Evolutionary conservation across 1,140 invertebrate genomes (phyloP).

Genomic region (Mamestra configurata): DNA sequence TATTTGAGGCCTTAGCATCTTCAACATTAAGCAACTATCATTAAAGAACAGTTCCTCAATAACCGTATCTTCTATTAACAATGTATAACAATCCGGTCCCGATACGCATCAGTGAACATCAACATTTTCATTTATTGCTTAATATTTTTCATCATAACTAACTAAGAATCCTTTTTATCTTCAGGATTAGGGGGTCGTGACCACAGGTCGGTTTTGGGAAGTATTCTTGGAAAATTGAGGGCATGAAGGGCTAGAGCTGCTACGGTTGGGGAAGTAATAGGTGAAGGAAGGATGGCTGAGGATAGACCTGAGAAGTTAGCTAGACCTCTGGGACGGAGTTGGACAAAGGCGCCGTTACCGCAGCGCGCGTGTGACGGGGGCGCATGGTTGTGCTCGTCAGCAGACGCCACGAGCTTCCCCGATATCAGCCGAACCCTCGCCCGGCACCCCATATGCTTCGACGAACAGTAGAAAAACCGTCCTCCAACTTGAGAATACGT

Average conservation of each 20-base stretch:
- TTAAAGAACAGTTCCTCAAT: slow-evolving; percentile 1
- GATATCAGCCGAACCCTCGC: slow-evolving; percentile 76
- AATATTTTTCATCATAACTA: slow-evolving; percentile 17
- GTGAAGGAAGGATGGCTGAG: slow-evolving; percentile 69
- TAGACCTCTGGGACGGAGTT: slow-evolving; percentile 71
- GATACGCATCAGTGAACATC: not conserved
- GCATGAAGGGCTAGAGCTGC: slow-evolving; percentile 76
- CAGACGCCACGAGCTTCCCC: slow-evolving; percentile 77
- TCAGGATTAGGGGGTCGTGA: slow-evolving; percentile 67
- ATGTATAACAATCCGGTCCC: slow-evolving; percentile 28
- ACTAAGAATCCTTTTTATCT: slow-evolving; percentile 70
- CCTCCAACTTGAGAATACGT: slow-evolving; percentile 85
- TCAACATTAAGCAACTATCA: not conserved
- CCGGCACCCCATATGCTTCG: slow-evolving; percentile 83
- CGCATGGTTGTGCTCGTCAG: slow-evolving; percentile 79
- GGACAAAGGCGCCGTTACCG: slow-evolving; percentile 83
- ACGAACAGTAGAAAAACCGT: slow-evolving; percentile 84
- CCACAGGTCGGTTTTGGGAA: slow-evolving; percentile 82
- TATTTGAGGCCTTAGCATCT: not conserved
- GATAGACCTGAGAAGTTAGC: slow-evolving; percentile 50
- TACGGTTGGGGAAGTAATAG: slow-evolving; percentile 67
- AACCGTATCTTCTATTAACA: not conserved
- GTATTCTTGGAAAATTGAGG: slow-evolving; percentile 77
- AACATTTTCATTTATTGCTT: slow-evolving; percentile 54
- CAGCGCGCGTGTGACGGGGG: slow-evolving; percentile 82